phyloP scores from a whole-genome alignment of 1,140 invertebrate species.

The Hyphantria cunea region DNA sequence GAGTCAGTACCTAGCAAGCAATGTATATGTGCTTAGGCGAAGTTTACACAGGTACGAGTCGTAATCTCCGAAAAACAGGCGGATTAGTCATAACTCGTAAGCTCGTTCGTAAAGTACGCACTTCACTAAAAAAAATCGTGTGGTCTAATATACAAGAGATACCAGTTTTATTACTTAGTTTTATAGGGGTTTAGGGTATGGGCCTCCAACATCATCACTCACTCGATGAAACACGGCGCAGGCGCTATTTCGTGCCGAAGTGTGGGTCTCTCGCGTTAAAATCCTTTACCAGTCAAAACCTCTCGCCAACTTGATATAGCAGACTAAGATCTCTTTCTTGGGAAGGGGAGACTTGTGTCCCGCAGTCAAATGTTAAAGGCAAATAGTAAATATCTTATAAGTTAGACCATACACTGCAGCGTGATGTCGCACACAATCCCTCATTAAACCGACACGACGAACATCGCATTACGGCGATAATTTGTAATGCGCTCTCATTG shows the following conservation, averaged over 20 bases:
- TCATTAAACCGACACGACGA: constrained; percentile 64
- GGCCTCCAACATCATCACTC: no score
- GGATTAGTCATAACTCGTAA: constrained; percentile 35
- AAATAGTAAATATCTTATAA: constrained; percentile 15
- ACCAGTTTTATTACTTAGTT: no score
- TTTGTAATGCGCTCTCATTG: constrained; percentile 32
- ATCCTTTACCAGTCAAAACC: no score
- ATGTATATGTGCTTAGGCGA: constrained; percentile 28
- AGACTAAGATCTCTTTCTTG: no score
- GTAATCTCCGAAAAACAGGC: constrained; percentile 38
- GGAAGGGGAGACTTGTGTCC: no score
- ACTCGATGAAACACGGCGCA: no score
- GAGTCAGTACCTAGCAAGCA: background rate
- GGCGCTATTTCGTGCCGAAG: no score
- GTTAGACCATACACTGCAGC: constrained; percentile 33
- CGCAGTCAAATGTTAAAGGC: no score
- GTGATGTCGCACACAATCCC: constrained; percentile 69
- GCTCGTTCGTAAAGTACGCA: constrained; percentile 48
- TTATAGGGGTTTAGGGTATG: no score
- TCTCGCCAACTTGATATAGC: no score
- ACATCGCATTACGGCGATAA: constrained; percentile 37
- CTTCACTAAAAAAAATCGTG: constrained; percentile 49
- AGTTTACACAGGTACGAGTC: constrained; percentile 22
- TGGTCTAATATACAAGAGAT: constrained; percentile 35
- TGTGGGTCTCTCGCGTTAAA: no score